phyloP scores from a whole-genome alignment of 2,797 vertebrate genomes.

The Phyllotis vaccarum region DNA sequence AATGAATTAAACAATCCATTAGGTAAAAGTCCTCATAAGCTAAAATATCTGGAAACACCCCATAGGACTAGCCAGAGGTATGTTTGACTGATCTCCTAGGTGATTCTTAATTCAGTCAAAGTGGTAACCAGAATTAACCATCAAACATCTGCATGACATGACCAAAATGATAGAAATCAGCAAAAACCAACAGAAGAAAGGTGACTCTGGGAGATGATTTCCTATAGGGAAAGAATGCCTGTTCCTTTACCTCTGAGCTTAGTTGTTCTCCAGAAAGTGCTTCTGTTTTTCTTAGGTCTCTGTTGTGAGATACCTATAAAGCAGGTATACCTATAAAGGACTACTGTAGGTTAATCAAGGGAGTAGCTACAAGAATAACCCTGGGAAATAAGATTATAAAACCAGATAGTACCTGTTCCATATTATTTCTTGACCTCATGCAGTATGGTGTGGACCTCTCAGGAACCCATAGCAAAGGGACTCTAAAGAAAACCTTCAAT shows the following conservation, averaged over 20 bases:
- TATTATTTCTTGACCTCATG: not conserved
- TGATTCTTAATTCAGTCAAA: not conserved
- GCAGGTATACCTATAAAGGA: rapidly evolving
- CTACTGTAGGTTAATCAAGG: not conserved
- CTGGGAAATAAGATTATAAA: not conserved
- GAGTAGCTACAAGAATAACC: rapidly evolving
- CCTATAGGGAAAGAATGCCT: not conserved
- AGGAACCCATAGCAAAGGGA: not conserved
- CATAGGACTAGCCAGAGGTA: not conserved
- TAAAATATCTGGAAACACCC: not conserved
- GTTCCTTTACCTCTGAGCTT: too few relatives aligned
- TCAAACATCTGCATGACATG: not conserved
- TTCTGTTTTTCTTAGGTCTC: not conserved
- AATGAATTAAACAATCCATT: not conserved
- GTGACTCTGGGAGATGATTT: not conserved
- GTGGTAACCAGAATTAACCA: not conserved
- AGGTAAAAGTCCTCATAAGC: not conserved
- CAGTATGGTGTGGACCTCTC: not conserved
- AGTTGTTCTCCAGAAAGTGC: not conserved
- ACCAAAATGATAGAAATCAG: not conserved
- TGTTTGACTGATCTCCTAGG: not conserved
- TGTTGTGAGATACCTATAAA: not conserved
- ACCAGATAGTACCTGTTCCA: rapidly evolving
- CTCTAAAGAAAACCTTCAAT: not conserved
- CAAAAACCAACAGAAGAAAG: not conserved